Evolutionary conservation across 2,888 invertebrate species (phyloP).

Genomic region (Deroplatys truncata): DNA sequence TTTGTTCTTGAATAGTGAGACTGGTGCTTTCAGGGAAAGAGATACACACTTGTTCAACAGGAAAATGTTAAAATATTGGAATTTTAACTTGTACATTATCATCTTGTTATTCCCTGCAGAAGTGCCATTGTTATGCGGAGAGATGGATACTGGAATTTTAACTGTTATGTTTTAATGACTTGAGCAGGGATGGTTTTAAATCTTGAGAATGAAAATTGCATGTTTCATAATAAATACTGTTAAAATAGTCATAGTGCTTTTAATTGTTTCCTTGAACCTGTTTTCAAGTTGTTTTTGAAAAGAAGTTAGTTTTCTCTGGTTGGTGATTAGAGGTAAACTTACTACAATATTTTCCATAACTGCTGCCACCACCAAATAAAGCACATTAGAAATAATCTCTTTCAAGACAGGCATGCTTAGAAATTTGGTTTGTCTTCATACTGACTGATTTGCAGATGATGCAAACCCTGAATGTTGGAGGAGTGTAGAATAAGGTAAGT

Average conservation of each 20-base stretch:
- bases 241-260: not conserved
- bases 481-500: too few species aligned
- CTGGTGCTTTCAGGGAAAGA: not conserved
- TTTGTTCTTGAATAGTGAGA: not conserved
- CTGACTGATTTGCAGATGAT: too few species aligned
- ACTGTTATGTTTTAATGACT: not conserved
- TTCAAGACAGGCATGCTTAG: too few species aligned
- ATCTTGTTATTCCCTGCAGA: not conserved
- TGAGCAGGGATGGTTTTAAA: conserved; percentile 5
- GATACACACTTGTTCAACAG: not conserved
- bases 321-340: too few species aligned
- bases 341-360: too few species aligned
- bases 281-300: too few species aligned
- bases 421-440: too few species aligned
- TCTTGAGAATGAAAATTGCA: not conserved
- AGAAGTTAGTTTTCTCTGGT: too few species aligned
- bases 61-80: not conserved
- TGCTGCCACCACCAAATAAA: too few species aligned
- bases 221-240: not conserved
- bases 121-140: not conserved
- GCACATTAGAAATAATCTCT: too few species aligned
- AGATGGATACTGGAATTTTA: not conserved
- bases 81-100: not conserved
- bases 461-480: too few species aligned
- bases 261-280: not conserved